Conservation (phyloP, 2,888 invertebrate species). For the Drosophila neutralis region DNA sequence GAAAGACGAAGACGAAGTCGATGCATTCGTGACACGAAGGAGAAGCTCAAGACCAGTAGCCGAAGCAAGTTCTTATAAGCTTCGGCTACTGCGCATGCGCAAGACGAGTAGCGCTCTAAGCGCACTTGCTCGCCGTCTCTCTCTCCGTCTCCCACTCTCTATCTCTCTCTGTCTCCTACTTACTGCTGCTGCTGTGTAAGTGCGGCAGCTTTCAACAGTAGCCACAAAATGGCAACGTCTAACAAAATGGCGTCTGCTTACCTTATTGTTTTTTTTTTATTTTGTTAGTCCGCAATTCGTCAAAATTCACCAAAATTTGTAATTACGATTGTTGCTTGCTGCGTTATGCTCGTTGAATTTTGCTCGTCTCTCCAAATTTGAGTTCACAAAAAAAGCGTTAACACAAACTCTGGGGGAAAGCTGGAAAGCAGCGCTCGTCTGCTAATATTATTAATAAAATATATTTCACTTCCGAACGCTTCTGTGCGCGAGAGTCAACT, state of each 20-base stretch:
- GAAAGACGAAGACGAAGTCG: constrained; percentile 48
- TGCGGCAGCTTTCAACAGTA: constrained; percentile 64
- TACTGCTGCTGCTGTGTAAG: constrained; percentile 53
- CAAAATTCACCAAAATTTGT: constrained; percentile 12
- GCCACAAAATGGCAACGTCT: constrained; percentile 71
- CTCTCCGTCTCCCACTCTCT: constrained; percentile 4
- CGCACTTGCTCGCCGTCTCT: constrained; percentile 24
- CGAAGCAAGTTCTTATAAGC: constrained; percentile 77
- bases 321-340: constrained; percentile 4
- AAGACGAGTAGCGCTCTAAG: constrained; percentile 72
- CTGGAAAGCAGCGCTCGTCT: constrained; percentile 43
- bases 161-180: constrained; percentile 5
- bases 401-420: constrained; percentile 2
- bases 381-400: neutral
- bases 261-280: constrained; percentile 36
- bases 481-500: constrained; percentile 85
- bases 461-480: constrained; percentile 85
- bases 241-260: constrained; percentile 74
- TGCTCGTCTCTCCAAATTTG: neutral
- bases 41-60: constrained; percentile 85
- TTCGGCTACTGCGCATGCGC: constrained; percentile 77
- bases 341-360: neutral
- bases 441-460: constrained; percentile 85
- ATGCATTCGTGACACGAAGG: constrained; percentile 71
- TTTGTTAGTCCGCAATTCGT: constrained; percentile 17